Evolutionary conservation across 2,113 vertebrate genomes (phyloP).

Genomic region (Delphinus delphis): DNA sequence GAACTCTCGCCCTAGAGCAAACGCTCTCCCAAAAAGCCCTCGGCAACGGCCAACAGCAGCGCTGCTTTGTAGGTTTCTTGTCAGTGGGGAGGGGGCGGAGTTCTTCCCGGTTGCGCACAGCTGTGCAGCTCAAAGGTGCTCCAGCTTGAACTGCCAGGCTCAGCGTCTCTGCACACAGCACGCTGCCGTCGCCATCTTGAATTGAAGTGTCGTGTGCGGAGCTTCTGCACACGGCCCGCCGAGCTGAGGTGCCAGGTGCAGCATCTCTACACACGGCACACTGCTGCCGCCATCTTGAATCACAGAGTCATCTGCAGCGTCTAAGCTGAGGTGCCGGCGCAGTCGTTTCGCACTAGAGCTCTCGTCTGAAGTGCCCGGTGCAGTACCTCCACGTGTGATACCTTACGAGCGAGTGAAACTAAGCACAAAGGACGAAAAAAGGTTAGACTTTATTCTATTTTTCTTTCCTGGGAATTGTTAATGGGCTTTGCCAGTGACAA

Average conservation of each 20-base stretch:
- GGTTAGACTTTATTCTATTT: neutral
- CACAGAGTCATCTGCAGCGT: neutral
- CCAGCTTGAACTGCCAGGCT: neutral
- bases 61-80: neutral
- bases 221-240: neutral
- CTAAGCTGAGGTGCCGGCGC: rapidly evolving
- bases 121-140: neutral
- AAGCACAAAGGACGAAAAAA: neutral
- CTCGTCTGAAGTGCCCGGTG: neutral
- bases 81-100: neutral
- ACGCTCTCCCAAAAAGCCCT: neutral
- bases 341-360: rapidly evolving
- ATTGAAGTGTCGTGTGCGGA: neutral
- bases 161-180: neutral
- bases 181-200: neutral
- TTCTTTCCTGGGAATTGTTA: neutral
- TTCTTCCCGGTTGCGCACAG: neutral
- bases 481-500: neutral
- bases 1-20: too few species aligned
- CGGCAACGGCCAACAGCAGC: neutral
- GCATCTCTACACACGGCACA: neutral
- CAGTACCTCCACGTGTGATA: neutral
- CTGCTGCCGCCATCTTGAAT: neutral
- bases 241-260: neutral
- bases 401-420: neutral